Percentiles rank a stretch among this genome's conserved stretches.
Conservation (phyloP, 2,113 vertebrate genomes). For the Litocranius walleri region DNA sequence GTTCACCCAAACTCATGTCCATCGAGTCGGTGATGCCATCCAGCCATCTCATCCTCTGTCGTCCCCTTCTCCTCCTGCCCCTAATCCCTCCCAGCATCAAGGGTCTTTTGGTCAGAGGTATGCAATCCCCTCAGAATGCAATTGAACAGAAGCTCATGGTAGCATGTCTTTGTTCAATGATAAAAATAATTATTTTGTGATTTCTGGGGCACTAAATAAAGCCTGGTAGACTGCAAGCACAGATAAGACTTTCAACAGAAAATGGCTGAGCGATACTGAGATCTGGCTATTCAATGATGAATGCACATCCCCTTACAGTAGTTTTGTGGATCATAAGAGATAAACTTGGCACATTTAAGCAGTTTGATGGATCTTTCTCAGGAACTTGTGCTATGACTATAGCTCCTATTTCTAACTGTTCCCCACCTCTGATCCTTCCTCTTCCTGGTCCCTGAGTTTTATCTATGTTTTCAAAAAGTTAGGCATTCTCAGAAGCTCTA, state of each 20-base stretch:
- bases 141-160: conserved; percentile 74
- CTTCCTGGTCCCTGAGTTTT: neutral
- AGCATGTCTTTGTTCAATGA: conserved; percentile 45
- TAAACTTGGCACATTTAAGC: neutral
- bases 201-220: neutral
- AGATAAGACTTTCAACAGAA: neutral
- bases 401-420: neutral
- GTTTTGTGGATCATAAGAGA: neutral
- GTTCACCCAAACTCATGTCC: no score
- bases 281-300: neutral
- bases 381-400: neutral
- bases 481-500: neutral
- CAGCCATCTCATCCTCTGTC: no score
- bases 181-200: neutral
- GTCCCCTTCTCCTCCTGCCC: no score
- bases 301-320: neutral
- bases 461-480: neutral
- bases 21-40: no score
- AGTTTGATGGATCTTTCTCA: neutral
- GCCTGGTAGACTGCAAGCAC: neutral
- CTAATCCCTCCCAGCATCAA: no score
- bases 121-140: conserved; percentile 63
- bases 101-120: neutral
- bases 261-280: neutral
- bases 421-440: accelerated